These are phyloP conservation scores for Drosophila pruinosa DNA, from an alignment of 1,140 invertebrate species.

Conservation along the genomic window DNA sequence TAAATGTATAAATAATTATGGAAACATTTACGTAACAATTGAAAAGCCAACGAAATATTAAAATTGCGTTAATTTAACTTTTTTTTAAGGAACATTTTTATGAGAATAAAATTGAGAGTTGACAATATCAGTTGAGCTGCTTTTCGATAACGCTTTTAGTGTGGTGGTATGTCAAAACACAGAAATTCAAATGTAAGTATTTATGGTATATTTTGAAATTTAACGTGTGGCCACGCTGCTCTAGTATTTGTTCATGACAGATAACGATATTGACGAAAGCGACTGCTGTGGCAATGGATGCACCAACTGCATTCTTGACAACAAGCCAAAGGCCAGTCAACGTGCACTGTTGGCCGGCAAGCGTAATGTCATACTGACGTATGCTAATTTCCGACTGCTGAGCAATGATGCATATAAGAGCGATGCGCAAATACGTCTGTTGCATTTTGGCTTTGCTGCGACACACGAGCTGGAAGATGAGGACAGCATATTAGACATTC, in stretches of 20 bases:
- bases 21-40: neutral
- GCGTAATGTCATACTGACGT: slow-evolving; percentile 53
- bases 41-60: too few species aligned
- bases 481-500: slow-evolving; percentile 62
- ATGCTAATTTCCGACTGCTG: slow-evolving; percentile 54
- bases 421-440: slow-evolving; percentile 38
- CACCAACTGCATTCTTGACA: slow-evolving; percentile 75
- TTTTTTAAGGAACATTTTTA: too few species aligned
- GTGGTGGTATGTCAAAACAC: neutral
- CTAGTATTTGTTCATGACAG: neutral
- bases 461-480: neutral
- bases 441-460: slow-evolving; percentile 49
- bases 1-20: neutral
- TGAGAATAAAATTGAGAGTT: too few species aligned
- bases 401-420: slow-evolving; percentile 13
- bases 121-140: neutral
- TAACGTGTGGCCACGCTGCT: neutral
- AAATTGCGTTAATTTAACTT: too few species aligned
- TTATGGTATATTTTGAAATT: neutral
- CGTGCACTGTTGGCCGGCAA: slow-evolving; percentile 54
- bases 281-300: slow-evolving; percentile 82
- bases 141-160: neutral
- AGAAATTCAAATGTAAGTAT: neutral
- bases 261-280: slow-evolving; percentile 26
- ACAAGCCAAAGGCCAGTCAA: slow-evolving; percentile 43